phyloP scores from a whole-genome alignment of 1,140 invertebrate species.

The Pantala flavescens region DNA sequence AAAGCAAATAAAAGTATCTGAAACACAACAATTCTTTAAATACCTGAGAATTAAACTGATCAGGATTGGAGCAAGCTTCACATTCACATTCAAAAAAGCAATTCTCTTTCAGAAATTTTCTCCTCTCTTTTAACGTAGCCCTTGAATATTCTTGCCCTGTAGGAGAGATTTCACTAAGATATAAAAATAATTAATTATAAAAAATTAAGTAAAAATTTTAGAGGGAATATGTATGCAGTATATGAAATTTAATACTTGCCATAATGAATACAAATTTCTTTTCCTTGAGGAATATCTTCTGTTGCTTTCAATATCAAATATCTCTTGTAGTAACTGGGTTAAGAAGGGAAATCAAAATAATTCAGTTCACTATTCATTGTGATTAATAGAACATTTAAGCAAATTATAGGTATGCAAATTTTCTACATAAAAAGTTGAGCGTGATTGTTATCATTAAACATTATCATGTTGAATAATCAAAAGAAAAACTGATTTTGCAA shows the following conservation, averaged over 20 bases:
- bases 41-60: background rate
- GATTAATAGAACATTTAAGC: too few species aligned
- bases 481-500: too few species aligned
- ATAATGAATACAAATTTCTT: constrained; percentile 66
- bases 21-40: too few species aligned
- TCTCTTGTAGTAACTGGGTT: constrained; percentile 34
- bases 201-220: too few species aligned
- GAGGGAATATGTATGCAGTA: background rate
- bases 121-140: background rate
- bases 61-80: background rate
- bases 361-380: too few species aligned
- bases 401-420: too few species aligned
- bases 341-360: constrained; percentile 20
- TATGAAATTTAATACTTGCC: constrained; percentile 32
- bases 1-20: too few species aligned
- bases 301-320: constrained; percentile 46
- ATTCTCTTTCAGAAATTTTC: background rate
- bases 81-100: background rate
- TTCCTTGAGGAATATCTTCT: constrained; percentile 39
- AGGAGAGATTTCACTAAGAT: background rate
- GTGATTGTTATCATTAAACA: too few species aligned
- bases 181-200: too few species aligned
- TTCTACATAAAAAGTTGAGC: too few species aligned
- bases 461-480: too few species aligned
- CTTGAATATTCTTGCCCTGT: background rate